Evolutionary conservation across 2,797 vertebrate species (phyloP).

Genomic region (Cryptoblepharus egeriae): DNA sequence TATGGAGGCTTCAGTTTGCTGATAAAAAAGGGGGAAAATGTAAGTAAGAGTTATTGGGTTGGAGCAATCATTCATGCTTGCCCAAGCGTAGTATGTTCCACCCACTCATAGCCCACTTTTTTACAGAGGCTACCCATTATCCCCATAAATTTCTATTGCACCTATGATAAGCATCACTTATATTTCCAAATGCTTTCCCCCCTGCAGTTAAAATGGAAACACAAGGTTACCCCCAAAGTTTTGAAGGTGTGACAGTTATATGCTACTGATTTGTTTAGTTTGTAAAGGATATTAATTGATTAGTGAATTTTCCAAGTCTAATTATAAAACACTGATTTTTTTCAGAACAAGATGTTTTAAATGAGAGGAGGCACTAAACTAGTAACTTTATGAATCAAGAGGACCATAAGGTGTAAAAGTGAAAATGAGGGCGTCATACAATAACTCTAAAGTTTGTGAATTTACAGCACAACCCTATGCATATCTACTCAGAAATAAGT

Average conservation of each 20-base stretch:
- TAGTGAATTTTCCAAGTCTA: neutral
- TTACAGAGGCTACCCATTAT: neutral
- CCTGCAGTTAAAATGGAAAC: neutral
- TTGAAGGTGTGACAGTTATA: neutral
- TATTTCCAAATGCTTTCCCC: neutral
- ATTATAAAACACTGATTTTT: neutral
- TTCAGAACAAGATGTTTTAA: neutral
- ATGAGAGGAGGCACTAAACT: neutral
- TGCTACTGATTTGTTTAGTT: no score
- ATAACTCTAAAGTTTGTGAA: neutral
- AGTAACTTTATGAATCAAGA: neutral
- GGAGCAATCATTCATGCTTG: neutral
- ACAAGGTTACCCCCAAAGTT: neutral
- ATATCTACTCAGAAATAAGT: no score
- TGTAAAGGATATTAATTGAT: no score
- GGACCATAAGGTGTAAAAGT: neutral
- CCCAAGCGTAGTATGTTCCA: neutral
- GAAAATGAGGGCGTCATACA: neutral
- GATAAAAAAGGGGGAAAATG: neutral
- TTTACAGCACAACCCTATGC: neutral
- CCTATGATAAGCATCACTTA: neutral
- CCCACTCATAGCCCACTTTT: neutral
- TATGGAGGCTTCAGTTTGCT: slow-evolving; percentile 31
- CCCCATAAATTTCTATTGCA: neutral
- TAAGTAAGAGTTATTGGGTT: neutral